Evolutionary conservation across 2,113 vertebrate genomes (phyloP).

Genomic region (Podilymbus podiceps): DNA sequence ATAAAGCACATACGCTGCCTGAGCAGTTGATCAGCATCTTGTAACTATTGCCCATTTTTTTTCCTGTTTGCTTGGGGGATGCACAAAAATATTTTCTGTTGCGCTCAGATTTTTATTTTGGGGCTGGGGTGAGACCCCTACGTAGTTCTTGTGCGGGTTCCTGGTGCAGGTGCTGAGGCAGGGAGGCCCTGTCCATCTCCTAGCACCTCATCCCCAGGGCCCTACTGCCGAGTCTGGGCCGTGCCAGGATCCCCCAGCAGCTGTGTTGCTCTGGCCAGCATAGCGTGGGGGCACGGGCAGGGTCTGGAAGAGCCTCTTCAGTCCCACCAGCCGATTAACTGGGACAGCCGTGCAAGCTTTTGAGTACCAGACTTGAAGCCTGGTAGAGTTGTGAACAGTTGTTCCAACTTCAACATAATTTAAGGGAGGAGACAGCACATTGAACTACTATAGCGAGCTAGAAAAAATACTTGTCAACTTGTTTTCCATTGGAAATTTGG

Average conservation of each 20-base stretch:
- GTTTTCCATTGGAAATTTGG: background rate
- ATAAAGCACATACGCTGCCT: background rate
- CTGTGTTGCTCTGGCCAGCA: background rate
- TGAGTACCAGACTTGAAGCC: background rate
- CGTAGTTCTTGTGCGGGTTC: background rate
- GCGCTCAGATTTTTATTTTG: background rate
- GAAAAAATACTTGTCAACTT: background rate
- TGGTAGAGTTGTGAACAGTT: background rate
- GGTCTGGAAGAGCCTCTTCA: background rate
- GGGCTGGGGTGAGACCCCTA: background rate
- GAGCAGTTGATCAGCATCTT: background rate
- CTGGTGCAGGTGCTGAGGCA: background rate
- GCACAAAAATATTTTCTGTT: background rate
- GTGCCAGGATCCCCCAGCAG: background rate
- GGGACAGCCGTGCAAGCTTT: background rate
- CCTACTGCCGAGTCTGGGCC: background rate
- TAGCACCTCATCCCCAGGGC: background rate
- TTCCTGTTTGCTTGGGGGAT: background rate
- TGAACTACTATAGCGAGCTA: background rate
- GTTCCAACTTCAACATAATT: background rate
- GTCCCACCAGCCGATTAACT: background rate
- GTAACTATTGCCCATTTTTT: background rate
- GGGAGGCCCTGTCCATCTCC: background rate
- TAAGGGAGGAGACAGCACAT: background rate
- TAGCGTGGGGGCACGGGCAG: background rate